phyloP scores from a whole-genome alignment of 2,113 vertebrate genomes.

The Syrrhaptes paradoxus region DNA sequence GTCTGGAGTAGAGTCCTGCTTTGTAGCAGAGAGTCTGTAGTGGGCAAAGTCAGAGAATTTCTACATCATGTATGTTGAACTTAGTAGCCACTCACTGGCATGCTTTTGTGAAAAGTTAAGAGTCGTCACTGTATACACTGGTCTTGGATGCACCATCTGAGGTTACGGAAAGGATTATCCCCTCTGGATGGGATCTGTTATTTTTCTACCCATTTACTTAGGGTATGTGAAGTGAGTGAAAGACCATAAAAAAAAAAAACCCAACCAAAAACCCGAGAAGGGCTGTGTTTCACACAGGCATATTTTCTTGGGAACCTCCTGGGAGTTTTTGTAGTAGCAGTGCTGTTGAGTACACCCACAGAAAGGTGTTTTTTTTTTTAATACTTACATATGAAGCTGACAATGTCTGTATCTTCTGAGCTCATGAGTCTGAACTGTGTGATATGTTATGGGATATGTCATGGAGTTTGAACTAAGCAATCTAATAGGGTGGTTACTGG shows the following conservation, averaged over 20 bases:
- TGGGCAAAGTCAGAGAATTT: neutral
- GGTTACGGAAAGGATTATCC: neutral
- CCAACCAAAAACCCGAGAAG: neutral
- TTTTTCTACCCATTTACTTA: neutral
- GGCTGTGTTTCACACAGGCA: neutral
- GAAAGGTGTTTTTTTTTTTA: neutral
- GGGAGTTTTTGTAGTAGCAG: neutral
- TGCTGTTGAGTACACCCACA: neutral
- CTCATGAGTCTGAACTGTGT: neutral
- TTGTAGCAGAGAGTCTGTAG: neutral
- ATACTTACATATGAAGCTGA: neutral
- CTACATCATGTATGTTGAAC: neutral
- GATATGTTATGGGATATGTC: neutral
- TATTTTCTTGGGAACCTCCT: neutral
- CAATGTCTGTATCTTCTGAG: neutral
- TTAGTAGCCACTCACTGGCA: neutral
- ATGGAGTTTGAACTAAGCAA: slow-evolving; percentile 30
- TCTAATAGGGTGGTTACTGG: slow-evolving; percentile 27
- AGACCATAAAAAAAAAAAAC: neutral
- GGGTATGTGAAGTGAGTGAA: neutral
- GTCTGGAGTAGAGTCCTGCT: neutral
- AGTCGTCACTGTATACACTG: neutral
- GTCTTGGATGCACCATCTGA: neutral
- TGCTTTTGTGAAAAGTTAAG: neutral
- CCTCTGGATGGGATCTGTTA: neutral